Evolutionary conservation across 2,888 invertebrate species (phyloP).

Genomic region (Microctonus brassicae): DNA sequence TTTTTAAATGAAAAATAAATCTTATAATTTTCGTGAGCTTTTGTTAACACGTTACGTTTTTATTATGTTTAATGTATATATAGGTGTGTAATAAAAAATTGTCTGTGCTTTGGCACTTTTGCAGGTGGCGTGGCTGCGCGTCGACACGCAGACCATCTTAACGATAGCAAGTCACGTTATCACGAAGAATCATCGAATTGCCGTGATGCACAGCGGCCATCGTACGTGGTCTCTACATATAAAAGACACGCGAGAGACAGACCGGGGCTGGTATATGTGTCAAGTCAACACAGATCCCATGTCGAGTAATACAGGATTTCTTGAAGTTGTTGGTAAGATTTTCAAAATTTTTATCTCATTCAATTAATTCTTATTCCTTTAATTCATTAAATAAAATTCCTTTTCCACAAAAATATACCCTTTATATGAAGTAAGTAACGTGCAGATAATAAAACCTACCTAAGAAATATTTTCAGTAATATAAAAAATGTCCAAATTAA

Average conservation of each 20-base stretch:
- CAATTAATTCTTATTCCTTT: neutral
- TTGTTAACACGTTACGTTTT: neutral
- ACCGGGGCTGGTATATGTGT: conserved; percentile 71
- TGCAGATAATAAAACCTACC: too few relatives aligned
- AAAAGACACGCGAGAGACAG: conserved; percentile 69
- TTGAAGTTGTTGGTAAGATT: conserved; percentile 71
- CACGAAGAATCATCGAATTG: conserved; percentile 71
- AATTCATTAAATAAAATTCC: neutral
- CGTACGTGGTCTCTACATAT: conserved; percentile 71
- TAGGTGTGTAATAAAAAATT: conserved; percentile 12
- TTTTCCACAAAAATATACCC: too few relatives aligned
- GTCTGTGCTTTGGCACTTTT: conserved; percentile 40
- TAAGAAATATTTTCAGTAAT: too few relatives aligned
- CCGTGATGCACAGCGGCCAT: conserved; percentile 69
- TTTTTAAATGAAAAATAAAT: neutral
- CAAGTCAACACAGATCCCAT: conserved; percentile 72
- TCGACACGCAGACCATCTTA: conserved; percentile 71
- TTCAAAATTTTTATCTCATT: neutral
- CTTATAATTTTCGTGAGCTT: neutral
- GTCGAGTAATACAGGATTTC: conserved; percentile 71
- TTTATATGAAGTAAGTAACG: too few relatives aligned
- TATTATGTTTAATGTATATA: too few relatives aligned
- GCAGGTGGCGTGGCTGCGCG: conserved; percentile 72
- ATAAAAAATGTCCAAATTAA: too few relatives aligned
- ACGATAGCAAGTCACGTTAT: conserved; percentile 71